These are phyloP conservation scores for Ameiurus melas DNA, from an alignment of 2,113 vertebrate species.

Conservation along the genomic window DNA sequence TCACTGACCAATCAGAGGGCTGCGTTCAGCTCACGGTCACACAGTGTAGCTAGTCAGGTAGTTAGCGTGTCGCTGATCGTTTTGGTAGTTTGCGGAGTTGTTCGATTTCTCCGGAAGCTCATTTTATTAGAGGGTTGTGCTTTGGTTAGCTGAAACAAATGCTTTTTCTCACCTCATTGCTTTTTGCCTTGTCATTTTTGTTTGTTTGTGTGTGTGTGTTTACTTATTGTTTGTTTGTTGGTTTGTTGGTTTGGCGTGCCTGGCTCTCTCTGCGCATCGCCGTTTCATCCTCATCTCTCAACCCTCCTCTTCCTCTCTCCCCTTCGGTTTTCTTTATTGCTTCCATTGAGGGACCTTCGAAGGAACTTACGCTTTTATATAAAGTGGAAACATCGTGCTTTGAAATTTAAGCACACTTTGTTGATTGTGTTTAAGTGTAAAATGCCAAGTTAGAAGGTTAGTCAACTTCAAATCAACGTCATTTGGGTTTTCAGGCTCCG, in stretches of 20 bases:
- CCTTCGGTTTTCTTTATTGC: not conserved
- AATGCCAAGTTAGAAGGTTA: not conserved
- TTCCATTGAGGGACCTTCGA: not conserved
- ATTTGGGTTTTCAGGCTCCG: not conserved
- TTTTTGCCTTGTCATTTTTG: conserved; percentile 48
- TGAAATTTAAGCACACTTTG: not conserved
- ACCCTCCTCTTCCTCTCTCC: conserved; percentile 26
- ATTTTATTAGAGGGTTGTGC: conserved; percentile 12
- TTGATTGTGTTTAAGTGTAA: not conserved
- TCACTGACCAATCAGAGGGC: conserved; percentile 27
- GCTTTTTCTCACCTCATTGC: conserved; percentile 48
- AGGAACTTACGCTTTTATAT: not conserved
- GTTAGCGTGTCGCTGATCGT: not conserved
- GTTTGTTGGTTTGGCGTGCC: conserved; percentile 60
- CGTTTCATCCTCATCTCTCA: conserved; percentile 6
- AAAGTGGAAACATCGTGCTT: not conserved
- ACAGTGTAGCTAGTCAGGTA: conserved; percentile 26
- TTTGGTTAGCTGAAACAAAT: conserved; percentile 60
- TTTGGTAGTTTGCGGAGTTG: not conserved
- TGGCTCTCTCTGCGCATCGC: conserved; percentile 41
- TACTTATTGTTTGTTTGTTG: conserved; percentile 54
- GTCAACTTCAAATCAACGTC: not conserved
- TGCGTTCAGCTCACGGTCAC: conserved; percentile 21
- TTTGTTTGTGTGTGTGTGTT: conserved; percentile 54
- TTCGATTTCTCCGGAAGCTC: not conserved